These are phyloP conservation scores for Lophius piscatorius DNA, from an alignment of 2,113 vertebrate species.

Conservation along the genomic window DNA sequence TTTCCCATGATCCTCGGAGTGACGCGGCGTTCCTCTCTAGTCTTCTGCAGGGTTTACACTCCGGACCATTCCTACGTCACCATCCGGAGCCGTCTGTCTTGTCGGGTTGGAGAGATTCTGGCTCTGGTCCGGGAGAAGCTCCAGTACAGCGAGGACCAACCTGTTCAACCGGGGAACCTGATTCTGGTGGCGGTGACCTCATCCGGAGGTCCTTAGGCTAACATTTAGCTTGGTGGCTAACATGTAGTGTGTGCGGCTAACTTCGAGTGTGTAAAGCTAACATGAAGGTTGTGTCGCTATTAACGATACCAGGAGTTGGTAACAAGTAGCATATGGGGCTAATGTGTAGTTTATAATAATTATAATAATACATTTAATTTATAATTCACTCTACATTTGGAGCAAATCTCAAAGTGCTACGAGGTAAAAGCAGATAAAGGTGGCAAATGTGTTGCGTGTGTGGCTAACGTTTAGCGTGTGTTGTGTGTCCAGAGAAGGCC, in stretches of 20 bases:
- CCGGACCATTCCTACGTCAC: constrained; percentile 97
- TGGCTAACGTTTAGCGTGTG: not conserved
- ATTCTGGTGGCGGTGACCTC: constrained; percentile 92
- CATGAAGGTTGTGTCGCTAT: no score
- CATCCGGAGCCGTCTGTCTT: constrained; percentile 94
- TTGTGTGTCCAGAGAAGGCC: constrained; percentile 84
- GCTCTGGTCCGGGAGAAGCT: constrained; percentile 92
- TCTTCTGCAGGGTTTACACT: constrained; percentile 97
- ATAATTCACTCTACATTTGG: no score
- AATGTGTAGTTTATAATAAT: no score
- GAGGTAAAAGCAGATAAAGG: no score
- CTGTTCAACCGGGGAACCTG: constrained; percentile 85
- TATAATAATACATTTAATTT: no score
- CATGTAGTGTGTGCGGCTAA: not conserved
- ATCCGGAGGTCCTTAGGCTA: constrained; percentile 82
- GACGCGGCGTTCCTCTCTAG: no score
- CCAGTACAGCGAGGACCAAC: constrained; percentile 94
- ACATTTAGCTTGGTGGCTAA: not conserved
- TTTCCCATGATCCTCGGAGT: no score
- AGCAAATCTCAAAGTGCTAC: no score
- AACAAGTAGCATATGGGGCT: no score
- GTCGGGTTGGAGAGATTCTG: constrained; percentile 94
- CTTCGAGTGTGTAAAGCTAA: no score
- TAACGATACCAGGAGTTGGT: no score
- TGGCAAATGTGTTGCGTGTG: no score